Percentiles rank a stretch among this genome's conserved stretches.
phyloP scores from a whole-genome alignment of 1,140 invertebrate genomes.

The Euschistus heros region DNA sequence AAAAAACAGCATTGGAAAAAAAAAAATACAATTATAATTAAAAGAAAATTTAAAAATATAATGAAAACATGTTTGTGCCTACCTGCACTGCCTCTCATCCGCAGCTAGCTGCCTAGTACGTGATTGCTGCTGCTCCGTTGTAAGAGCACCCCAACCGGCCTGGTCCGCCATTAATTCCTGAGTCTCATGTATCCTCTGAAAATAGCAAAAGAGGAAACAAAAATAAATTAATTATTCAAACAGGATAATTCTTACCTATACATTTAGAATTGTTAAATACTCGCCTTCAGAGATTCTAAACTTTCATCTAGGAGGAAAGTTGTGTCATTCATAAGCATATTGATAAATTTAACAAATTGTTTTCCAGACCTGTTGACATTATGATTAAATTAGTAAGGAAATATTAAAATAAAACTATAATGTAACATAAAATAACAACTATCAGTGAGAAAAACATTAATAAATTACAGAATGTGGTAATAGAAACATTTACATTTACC shows the following conservation, averaged over 20 bases:
- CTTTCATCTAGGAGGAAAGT: slow-evolving; percentile 96
- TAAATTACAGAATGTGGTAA: too few species aligned
- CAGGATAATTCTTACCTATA: neutral
- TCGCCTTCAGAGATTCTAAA: slow-evolving; percentile 74
- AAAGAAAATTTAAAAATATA: slow-evolving; percentile 8
- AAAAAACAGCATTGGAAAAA: too few species aligned
- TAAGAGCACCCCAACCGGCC: slow-evolving; percentile 50
- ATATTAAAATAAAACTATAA: neutral
- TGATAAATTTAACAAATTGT: slow-evolving; percentile 95
- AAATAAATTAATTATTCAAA: neutral
- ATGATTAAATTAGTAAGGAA: neutral
- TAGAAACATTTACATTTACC: too few species aligned
- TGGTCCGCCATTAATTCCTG: slow-evolving; percentile 75
- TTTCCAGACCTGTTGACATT: slow-evolving; percentile 52
- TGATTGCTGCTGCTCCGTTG: slow-evolving; percentile 62
- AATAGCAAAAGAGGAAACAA: slow-evolving; percentile 2
- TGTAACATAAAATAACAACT: too few species aligned
- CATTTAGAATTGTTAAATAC: neutral
- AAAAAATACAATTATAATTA: too few species aligned
- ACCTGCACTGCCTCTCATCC: slow-evolving; percentile 86
- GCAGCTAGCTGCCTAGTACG: slow-evolving; percentile 67
- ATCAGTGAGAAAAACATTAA: too few species aligned
- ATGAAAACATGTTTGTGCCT: neutral
- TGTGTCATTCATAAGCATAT: slow-evolving; percentile 99
- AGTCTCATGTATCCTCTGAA: slow-evolving; percentile 76